Conservation (phyloP, 2,113 vertebrate genomes). For the Notarius lentiginosus region DNA sequence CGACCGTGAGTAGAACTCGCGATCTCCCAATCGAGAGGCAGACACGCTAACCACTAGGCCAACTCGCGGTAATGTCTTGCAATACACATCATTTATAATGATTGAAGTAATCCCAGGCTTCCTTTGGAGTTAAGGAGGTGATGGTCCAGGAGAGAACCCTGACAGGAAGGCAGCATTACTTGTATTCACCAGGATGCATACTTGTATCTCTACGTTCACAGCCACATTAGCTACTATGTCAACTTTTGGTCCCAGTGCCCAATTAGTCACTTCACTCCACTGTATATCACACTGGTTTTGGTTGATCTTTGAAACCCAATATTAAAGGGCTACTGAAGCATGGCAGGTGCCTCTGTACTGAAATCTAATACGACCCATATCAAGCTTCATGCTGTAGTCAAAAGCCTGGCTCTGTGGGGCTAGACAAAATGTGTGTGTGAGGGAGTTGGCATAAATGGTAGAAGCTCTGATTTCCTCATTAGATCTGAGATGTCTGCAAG, state of each 20-base stretch:
- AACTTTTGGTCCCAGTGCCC: not conserved
- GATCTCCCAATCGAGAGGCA: too few relatives aligned
- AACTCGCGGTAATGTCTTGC: not conserved
- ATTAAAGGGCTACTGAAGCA: not conserved
- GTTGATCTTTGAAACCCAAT: conserved; percentile 21
- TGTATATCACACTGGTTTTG: not conserved
- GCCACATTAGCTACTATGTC: not conserved
- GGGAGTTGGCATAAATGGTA: conserved; percentile 32
- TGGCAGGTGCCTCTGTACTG: not conserved
- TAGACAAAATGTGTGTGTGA: conserved; percentile 4
- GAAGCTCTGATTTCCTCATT: conserved; percentile 45
- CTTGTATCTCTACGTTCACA: not conserved
- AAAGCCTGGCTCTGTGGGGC: conserved; percentile 13
- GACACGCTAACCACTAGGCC: too few relatives aligned
- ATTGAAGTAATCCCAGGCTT: not conserved
- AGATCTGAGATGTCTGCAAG: conserved; percentile 51
- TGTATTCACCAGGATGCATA: not conserved
- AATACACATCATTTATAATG: not conserved
- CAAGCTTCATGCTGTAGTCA: conserved; percentile 22
- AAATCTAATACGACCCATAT: conserved; percentile 20
- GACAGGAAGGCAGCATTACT: not conserved
- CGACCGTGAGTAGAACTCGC: too few relatives aligned
- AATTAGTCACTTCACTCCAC: conserved; percentile 14
- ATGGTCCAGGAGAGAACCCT: not conserved
- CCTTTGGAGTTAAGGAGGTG: not conserved